These are phyloP conservation scores for Pogonomyrmex californicus DNA, from an alignment of 1,140 invertebrate genomes.

Conservation along the genomic window DNA sequence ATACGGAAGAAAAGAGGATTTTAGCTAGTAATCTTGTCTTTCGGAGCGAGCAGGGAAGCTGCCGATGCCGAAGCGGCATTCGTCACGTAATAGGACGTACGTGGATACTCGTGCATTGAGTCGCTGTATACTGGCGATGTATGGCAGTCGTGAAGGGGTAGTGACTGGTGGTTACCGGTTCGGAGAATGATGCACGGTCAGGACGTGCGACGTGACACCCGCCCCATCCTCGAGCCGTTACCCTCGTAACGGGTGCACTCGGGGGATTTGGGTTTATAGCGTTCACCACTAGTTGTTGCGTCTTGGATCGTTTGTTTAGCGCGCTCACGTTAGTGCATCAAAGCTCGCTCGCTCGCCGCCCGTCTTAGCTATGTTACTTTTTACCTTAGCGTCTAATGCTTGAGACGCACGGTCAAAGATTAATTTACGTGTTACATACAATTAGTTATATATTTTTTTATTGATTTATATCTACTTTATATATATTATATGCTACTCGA, in stretches of 20 bases:
- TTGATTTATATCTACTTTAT: neutral
- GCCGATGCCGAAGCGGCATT: conserved; percentile 29
- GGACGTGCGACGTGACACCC: conserved; percentile 66
- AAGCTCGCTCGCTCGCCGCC: conserved; percentile 61
- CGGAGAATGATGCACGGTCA: conserved; percentile 77
- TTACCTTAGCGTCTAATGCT: neutral
- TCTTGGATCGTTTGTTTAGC: conserved; percentile 64
- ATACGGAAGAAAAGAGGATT: conserved; percentile 6
- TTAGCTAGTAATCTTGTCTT: conserved; percentile 49
- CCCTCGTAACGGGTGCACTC: conserved; percentile 39
- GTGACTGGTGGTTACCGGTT: conserved; percentile 79
- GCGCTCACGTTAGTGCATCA: conserved; percentile 60
- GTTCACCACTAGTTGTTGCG: conserved; percentile 45
- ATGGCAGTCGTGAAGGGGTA: conserved; percentile 73
- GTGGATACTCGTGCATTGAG: conserved; percentile 37
- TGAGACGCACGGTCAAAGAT: neutral
- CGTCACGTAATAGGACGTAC: conserved; percentile 46
- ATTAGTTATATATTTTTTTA: neutral
- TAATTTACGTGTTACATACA: neutral
- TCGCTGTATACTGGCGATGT: conserved; percentile 67
- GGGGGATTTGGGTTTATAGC: conserved; percentile 67
- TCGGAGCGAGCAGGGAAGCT: neutral
- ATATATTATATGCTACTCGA: neutral
- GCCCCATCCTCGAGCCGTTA: conserved; percentile 25
- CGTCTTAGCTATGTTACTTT: conserved; percentile 46